phyloP scores from a whole-genome alignment of 2,797 vertebrate genomes.

The Falco cherrug region DNA sequence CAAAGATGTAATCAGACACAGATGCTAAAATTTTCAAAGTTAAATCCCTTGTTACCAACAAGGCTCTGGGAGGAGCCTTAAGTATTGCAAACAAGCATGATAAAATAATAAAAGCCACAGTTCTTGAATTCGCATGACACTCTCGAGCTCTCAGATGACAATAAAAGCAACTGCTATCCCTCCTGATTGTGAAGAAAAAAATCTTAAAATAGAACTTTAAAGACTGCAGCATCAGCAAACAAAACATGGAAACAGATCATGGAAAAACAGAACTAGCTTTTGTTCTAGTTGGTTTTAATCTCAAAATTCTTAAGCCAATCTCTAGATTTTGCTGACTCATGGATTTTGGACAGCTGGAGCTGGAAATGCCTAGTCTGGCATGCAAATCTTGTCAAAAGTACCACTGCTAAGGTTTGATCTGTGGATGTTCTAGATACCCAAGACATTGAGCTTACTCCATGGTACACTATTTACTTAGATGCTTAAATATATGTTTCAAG shows the following conservation, averaged over 20 bases:
- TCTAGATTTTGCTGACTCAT: not conserved
- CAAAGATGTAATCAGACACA: constrained; percentile 37
- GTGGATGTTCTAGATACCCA: not conserved
- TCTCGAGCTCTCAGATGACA: not conserved
- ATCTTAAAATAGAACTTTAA: not conserved
- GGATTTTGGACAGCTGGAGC: not conserved
- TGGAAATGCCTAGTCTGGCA: not conserved
- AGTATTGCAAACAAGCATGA: not conserved
- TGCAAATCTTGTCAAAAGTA: not conserved
- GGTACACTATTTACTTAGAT: not conserved
- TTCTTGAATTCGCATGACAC: not conserved
- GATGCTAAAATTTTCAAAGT: constrained; percentile 32
- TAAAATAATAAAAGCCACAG: constrained; percentile 34
- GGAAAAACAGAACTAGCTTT: not conserved
- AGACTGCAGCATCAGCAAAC: not conserved
- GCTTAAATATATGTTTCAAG: not conserved
- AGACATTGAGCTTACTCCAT: not conserved
- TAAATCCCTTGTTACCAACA: constrained; percentile 5
- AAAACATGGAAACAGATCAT: not conserved
- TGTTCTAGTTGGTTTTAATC: not conserved
- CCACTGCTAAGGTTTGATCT: not conserved
- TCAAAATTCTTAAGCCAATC: not conserved
- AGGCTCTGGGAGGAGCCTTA: not conserved
- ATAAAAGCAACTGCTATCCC: not conserved
- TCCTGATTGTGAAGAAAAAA: not conserved